Conservation (phyloP, 2,113 vertebrate species). For the Orcinus orca region DNA sequence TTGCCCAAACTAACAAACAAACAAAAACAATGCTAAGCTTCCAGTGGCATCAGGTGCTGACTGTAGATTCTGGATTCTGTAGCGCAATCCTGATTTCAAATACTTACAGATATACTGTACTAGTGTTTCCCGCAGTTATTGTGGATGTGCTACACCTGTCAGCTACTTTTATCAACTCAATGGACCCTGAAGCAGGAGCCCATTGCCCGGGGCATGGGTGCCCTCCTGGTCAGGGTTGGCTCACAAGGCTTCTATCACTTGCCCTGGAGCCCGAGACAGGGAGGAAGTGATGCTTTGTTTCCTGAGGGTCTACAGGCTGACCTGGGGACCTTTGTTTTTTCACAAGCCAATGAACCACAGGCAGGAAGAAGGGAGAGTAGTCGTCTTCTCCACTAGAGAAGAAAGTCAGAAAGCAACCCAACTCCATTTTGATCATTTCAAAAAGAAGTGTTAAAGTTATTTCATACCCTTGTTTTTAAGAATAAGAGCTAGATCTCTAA, state of each 20-base stretch:
- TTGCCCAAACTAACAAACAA: not conserved
- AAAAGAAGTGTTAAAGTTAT: not conserved
- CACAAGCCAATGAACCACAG: not conserved
- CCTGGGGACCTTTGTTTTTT: not conserved
- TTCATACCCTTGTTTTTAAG: not conserved
- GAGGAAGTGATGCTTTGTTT: not conserved
- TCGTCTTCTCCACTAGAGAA: not conserved
- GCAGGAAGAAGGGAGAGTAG: not conserved
- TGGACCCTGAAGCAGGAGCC: not conserved
- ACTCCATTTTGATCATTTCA: not conserved
- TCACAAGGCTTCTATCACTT: not conserved
- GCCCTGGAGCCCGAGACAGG: not conserved
- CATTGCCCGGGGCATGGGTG: fast-evolving
- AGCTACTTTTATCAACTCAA: not conserved
- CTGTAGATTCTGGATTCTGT: not conserved
- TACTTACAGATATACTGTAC: not conserved
- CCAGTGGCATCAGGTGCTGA: not conserved
- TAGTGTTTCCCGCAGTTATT: too few relatives aligned
- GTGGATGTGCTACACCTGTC: not conserved
- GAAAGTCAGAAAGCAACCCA: not conserved
- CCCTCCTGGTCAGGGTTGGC: not conserved
- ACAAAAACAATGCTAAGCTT: not conserved
- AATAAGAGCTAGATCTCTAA: not conserved
- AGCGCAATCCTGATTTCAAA: not conserved
- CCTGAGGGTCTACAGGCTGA: not conserved